Evolutionary conservation across 2,797 vertebrate genomes (phyloP), one percentile per base, ranked within the genome.

Genomic region (Limnodromus scolopaceus): DNA sequence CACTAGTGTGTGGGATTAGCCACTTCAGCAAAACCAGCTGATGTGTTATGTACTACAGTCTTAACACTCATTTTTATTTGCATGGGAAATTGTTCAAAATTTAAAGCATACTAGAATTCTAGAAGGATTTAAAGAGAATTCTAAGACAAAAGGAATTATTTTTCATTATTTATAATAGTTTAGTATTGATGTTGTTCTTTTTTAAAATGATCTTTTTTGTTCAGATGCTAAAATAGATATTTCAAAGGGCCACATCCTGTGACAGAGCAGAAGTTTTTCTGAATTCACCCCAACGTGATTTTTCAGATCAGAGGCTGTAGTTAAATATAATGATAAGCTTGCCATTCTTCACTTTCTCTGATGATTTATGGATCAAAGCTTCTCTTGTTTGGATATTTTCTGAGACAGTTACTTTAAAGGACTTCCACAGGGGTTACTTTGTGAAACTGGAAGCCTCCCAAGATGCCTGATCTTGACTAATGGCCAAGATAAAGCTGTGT

Each of bases 401-500:
- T 72, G 65, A 92, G 71, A n/a, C 9, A n/a, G 17, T 24, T 94
- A 18, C 39, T 81, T 92, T 93, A 79, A 87, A 82, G 28, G 34
- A 74, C 74, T 90, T 81, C 87, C 76, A 79, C 28, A 81, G 36
- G 24, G 51, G 18, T 75, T 97, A 61, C 18, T 85, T 69, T 89
- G 57, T 91, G 71, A 84, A 87, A 91, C 36, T 63, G 63, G 77
- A 91, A 94, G 53, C 22, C 16, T 93, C 43, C 81, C 70, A 85
- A 90, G 25, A 45, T 84, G 84, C 58, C 48, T 92, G 55, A 68
- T 87, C 71, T 89, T 94, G 80, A 92, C 46, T 93, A 80, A 77
- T 87, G 45, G n/a, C 82, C 92, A 90, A 80, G 49, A 87, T 36
- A 57, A 90, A 93, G 38, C 68, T 92, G 20, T 69, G 41, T 55